These are phyloP conservation scores for Drosophila acutilabella DNA, from an alignment of 2,888 invertebrate genomes.

Conservation along the genomic window DNA sequence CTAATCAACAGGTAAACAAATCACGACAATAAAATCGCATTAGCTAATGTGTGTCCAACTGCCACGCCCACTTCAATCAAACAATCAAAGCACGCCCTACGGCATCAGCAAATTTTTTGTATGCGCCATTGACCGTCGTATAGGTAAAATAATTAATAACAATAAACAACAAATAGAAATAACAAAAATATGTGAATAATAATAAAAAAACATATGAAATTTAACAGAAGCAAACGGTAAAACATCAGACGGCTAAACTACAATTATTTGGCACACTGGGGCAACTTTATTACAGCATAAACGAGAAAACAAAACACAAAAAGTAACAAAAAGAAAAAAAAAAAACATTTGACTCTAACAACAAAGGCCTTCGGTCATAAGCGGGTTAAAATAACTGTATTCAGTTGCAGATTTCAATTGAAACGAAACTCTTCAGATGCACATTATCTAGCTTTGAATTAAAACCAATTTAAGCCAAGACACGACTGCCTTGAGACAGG, in stretches of 20 bases:
- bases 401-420: conserved; percentile 27
- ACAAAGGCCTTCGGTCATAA: conserved; percentile 21
- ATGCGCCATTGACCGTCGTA: conserved; percentile 41
- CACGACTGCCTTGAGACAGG: conserved; percentile 40
- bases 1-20: conserved; percentile 62
- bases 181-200: conserved; percentile 7
- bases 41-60: conserved; percentile 36
- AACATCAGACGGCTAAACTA: conserved; percentile 12
- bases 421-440: conserved; percentile 30
- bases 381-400: conserved; percentile 8
- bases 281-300: conserved; percentile 43
- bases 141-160: conserved; percentile 1
- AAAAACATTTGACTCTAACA: conserved; percentile 4
- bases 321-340: conserved; percentile 3
- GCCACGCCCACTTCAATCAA: conserved; percentile 41
- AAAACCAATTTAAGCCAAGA: conserved; percentile 26
- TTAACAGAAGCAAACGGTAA: conserved; percentile 21
- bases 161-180: conserved; percentile 15
- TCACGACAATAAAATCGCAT: conserved; percentile 69
- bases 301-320: conserved; percentile 9
- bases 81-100: conserved; percentile 11
- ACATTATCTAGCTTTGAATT: conserved; percentile 35
- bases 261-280: conserved; percentile 48
- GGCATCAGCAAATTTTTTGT: conserved; percentile 20
- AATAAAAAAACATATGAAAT: conserved; percentile 27